Evolutionary conservation across 2,888 invertebrate species (phyloP).

Genomic region (Philaethria dido): DNA sequence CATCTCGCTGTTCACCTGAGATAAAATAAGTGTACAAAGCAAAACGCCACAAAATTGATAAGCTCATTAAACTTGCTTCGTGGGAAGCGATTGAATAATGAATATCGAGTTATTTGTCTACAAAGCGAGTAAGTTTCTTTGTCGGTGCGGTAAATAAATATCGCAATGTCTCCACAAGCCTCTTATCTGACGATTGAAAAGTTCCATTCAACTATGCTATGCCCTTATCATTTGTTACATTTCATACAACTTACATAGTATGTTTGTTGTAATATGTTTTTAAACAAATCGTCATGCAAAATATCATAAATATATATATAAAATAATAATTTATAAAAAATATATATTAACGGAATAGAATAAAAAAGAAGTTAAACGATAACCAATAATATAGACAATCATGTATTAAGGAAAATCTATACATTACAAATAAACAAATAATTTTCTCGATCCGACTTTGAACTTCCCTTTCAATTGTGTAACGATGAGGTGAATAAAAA

Average conservation of each 20-base stretch:
- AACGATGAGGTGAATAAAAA: no score
- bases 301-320: no score
- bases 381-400: no score
- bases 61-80: constrained; percentile 39
- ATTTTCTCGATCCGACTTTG: no score
- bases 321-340: no score
- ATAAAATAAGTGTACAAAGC: constrained; percentile 32
- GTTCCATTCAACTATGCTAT: constrained; percentile 63
- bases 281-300: no score
- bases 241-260: background rate
- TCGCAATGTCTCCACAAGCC: constrained; percentile 69
- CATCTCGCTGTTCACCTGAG: constrained; percentile 21
- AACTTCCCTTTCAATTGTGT: no score
- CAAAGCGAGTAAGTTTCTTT: constrained; percentile 57
- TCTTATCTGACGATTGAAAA: constrained; percentile 78
- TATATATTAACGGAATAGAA: no score
- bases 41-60: constrained; percentile 36
- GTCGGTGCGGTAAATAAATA: constrained; percentile 71
- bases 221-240: constrained; percentile 32
- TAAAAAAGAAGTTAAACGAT: no score
- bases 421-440: no score
- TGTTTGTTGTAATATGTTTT: no score
- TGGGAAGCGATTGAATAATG: constrained; percentile 68
- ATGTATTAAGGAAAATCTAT: no score
- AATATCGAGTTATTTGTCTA: constrained; percentile 62